Percentiles rank a stretch among this genome's conserved stretches.
These are phyloP conservation scores for Dipodomys ordii DNA, from an alignment of 2,113 vertebrate genomes.

Conservation along the genomic window DNA sequence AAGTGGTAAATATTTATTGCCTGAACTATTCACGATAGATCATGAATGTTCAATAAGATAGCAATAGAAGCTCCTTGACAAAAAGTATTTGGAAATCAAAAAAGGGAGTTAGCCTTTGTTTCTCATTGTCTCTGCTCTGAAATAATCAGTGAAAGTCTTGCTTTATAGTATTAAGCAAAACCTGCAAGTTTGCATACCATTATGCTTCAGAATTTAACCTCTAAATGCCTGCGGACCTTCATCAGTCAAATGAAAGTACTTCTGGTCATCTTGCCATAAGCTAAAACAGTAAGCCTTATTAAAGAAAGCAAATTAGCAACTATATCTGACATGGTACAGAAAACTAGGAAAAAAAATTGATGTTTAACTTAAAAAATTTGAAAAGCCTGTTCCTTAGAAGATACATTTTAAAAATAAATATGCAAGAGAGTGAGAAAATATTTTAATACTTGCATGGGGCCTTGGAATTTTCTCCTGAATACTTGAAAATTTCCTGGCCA, in stretches of 20 bases:
- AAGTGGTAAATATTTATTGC: constrained; percentile 17
- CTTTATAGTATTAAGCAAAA: neutral
- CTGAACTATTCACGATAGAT: neutral
- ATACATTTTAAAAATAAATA: constrained; percentile 4
- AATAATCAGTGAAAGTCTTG: neutral
- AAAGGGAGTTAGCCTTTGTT: neutral
- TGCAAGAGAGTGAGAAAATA: neutral
- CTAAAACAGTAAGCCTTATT: neutral
- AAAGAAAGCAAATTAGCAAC: neutral
- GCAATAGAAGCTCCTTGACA: neutral
- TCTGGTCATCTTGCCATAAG: neutral
- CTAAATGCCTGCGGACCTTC: neutral
- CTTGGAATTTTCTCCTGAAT: neutral
- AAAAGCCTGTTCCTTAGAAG: neutral
- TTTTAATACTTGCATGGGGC: neutral
- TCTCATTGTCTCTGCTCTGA: neutral
- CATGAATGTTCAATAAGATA: neutral
- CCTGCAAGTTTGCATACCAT: neutral
- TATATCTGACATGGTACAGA: neutral
- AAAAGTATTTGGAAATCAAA: neutral
- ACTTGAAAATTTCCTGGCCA: neutral
- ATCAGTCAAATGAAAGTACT: neutral
- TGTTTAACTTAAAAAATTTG: neutral
- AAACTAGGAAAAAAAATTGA: neutral
- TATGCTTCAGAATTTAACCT: neutral